Percentiles rank a stretch among this genome's conserved stretches.
phyloP scores from a whole-genome alignment of 2,888 invertebrate species.

The Chrysolina americana region DNA sequence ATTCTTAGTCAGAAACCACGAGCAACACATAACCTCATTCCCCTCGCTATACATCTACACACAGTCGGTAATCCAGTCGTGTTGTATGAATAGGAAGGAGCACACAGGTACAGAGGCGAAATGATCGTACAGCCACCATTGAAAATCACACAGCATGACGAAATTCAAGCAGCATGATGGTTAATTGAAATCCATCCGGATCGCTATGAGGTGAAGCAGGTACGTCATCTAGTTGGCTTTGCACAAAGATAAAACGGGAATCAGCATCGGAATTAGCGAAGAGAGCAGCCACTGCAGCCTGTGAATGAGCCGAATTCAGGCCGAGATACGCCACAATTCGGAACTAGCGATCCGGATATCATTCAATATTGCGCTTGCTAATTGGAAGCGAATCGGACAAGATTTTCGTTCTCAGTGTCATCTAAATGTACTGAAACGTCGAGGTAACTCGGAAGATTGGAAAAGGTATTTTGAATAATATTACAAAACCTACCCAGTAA shows the following conservation, averaged over 20 bases:
- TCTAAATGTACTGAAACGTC: slow-evolving; percentile 1
- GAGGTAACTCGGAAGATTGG: no score
- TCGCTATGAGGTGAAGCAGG: slow-evolving; percentile 63
- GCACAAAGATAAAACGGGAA: slow-evolving; percentile 67
- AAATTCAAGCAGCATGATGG: slow-evolving; percentile 66
- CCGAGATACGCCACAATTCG: slow-evolving; percentile 62
- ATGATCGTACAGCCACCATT: slow-evolving; percentile 42
- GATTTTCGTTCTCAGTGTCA: slow-evolving; percentile 12
- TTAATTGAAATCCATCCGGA: slow-evolving; percentile 67
- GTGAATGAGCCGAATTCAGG: slow-evolving; percentile 52
- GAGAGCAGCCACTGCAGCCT: slow-evolving; percentile 68
- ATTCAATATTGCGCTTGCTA: slow-evolving; percentile 44
- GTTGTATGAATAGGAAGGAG: not conserved
- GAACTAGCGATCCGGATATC: slow-evolving; percentile 61
- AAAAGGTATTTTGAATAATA: no score
- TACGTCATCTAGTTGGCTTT: slow-evolving; percentile 61
- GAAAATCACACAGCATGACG: slow-evolving; percentile 55
- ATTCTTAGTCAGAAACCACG: no score
- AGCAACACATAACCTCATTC: not conserved
- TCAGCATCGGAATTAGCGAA: slow-evolving; percentile 68
- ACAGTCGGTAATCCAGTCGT: not conserved
- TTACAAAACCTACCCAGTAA: no score
- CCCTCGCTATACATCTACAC: not conserved
- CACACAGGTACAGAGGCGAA: slow-evolving; percentile 14
- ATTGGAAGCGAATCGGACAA: slow-evolving; percentile 35